A percentile compares a stretch with the other conserved stretches of the same genome.
These are phyloP conservation scores for Scarus forsteni DNA, from an alignment of 2,797 vertebrate genomes.

Conservation along the genomic window DNA sequence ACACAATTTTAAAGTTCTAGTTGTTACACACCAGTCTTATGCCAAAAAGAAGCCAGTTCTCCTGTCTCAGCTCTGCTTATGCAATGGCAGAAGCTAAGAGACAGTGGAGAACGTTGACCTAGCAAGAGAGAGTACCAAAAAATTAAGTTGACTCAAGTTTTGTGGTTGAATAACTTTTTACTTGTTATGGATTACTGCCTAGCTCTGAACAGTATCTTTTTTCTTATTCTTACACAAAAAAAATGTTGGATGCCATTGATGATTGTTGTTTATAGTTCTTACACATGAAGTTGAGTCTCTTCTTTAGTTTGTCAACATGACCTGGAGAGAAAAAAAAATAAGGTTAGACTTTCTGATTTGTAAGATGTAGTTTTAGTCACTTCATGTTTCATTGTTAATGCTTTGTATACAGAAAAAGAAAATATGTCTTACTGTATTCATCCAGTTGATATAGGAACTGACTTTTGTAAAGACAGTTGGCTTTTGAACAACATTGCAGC, in stretches of 20 bases:
- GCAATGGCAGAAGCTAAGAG: too few species aligned
- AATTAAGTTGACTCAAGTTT: too few species aligned
- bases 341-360: conserved; percentile 45
- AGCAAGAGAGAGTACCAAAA: too few species aligned
- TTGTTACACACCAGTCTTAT: too few species aligned
- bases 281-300: not conserved
- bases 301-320: conserved; percentile 64
- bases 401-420: conserved; percentile 11
- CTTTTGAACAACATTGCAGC: conserved; percentile 86
- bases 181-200: too few species aligned
- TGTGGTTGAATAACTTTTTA: too few species aligned
- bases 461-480: conserved; percentile 88
- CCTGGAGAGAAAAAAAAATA: conserved; percentile 56
- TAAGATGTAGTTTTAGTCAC: conserved; percentile 27
- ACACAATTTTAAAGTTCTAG: too few species aligned
- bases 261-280: conserved; percentile 12
- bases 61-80: too few species aligned
- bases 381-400: conserved; percentile 5
- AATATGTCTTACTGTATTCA: conserved; percentile 77
- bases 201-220: not conserved
- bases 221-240: not conserved
- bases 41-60: too few species aligned
- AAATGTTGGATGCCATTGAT: not conserved
- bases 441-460: conserved; percentile 86
- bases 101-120: too few species aligned